Base-by-base conservation (phyloP, 2,888 invertebrate genomes). In the Amitus sp. region DNA sequence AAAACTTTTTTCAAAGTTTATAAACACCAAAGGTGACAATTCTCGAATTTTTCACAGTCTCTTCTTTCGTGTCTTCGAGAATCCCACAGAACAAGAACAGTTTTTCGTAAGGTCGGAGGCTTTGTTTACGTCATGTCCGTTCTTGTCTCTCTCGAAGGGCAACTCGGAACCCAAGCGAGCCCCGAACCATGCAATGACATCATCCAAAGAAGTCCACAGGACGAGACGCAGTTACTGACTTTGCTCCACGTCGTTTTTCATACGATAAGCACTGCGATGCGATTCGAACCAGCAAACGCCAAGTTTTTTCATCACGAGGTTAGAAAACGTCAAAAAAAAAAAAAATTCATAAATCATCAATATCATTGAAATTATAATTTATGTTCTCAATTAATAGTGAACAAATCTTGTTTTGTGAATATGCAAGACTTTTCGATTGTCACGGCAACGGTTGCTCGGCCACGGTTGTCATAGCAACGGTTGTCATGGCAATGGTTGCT, bases 251-350 rank as follows among this genome's bases (percentile, higher is more conserved):
- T 94, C 53, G 95, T 97, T 7, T 97, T 98, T 83, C 94, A 95
- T 77, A 96, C 96, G 0, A 89, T 99, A 68, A 94, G 95, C 61
- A 95, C 97, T 0, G 97, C 98, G 1, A 98, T 99, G 98, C 87
- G 99, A 70, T 99, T 97, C 80, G 99, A 99, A 82, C 99, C 99
- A 1, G 98, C 98, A 0, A 99, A 99, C 82, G 98, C 98, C 0
- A 96, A 96, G 82, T 96, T 96, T 85, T 99, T 99, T 85, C 92
- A 96, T 77, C 92, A 95, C 67, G 98, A 99, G 87, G 93, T 92
- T 73, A n/a, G 20, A 39, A 55, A 50, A 19, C 15, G 46, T 15
- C 59, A 28, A 20, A 52, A 34, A 37, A 15, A 37, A 20, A 37
- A 20, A 15, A n/a, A 12, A 18, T n/a, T n/a, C n/a, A n/a, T n/a